Conservation (phyloP, 2,113 vertebrate species). For the Puma concolor region DNA sequence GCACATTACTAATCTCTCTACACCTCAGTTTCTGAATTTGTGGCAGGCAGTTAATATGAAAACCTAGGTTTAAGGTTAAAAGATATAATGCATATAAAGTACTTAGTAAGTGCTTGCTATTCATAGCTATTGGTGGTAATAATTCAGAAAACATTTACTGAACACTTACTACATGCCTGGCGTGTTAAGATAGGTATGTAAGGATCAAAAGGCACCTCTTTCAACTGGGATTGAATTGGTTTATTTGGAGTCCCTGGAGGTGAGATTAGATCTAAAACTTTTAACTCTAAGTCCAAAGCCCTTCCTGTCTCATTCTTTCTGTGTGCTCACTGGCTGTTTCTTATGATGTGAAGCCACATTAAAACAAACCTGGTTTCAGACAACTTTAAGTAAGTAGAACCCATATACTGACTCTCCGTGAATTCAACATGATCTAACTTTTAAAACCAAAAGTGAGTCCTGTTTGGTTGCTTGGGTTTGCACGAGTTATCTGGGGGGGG, state of each 20-base stretch:
- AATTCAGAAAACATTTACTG: neutral
- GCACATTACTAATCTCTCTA: neutral
- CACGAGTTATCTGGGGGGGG: neutral
- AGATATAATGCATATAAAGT: neutral
- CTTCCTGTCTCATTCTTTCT: neutral
- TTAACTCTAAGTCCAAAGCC: neutral
- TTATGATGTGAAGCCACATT: neutral
- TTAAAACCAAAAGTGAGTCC: neutral
- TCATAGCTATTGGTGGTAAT: neutral
- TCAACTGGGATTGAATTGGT: neutral
- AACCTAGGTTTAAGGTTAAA: neutral
- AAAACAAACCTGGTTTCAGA: neutral
- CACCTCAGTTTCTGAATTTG: neutral
- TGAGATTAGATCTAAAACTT: neutral
- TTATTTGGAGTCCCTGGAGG: neutral
- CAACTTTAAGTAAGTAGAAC: neutral
- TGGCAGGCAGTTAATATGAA: neutral
- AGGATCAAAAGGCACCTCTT: neutral
- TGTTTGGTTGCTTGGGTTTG: neutral
- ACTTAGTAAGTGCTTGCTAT: slow-evolving; percentile 18
- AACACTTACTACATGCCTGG: neutral
- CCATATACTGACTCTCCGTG: neutral
- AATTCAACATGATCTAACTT: neutral
- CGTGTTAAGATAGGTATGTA: neutral
- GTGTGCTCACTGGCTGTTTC: neutral